Conservation (phyloP, 2,888 invertebrate genomes). For the Apodemia hepburni region DNA sequence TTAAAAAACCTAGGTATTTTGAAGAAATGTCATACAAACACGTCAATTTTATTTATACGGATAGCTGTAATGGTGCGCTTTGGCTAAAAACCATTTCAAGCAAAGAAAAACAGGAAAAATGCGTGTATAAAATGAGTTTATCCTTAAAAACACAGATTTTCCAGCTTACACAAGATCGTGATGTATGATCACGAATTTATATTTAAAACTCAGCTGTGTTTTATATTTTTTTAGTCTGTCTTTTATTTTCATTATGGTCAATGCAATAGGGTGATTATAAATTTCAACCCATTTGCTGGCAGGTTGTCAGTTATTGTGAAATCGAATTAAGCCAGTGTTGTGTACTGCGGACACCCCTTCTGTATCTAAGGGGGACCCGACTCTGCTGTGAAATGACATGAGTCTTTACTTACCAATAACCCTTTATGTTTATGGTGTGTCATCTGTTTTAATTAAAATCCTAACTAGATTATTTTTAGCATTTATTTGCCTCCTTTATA, state of each 20-base stretch:
- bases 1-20: too few relatives aligned
- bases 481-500: too few relatives aligned
- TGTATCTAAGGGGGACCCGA: slow-evolving; percentile 3
- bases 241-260: neutral
- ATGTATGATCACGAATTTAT: slow-evolving; percentile 1
- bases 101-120: neutral
- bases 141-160: neutral
- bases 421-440: neutral
- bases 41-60: too few relatives aligned
- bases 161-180: slow-evolving; percentile 2
- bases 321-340: slow-evolving; percentile 3
- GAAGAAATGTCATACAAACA: too few relatives aligned
- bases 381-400: slow-evolving; percentile 5
- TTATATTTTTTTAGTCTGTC: neutral
- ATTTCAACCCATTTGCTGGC: slow-evolving; percentile 6
- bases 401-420: slow-evolving; percentile 5
- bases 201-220: neutral
- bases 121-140: neutral
- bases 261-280: neutral
- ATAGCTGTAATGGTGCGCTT: too few relatives aligned
- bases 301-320: slow-evolving; percentile 4
- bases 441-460: slow-evolving; percentile 1
- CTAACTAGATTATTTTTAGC: neutral
- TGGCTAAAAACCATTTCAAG: too few relatives aligned
- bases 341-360: neutral